These are phyloP conservation scores for Eumaeus atala DNA, from an alignment of 1,140 invertebrate species.

Conservation along the genomic window DNA sequence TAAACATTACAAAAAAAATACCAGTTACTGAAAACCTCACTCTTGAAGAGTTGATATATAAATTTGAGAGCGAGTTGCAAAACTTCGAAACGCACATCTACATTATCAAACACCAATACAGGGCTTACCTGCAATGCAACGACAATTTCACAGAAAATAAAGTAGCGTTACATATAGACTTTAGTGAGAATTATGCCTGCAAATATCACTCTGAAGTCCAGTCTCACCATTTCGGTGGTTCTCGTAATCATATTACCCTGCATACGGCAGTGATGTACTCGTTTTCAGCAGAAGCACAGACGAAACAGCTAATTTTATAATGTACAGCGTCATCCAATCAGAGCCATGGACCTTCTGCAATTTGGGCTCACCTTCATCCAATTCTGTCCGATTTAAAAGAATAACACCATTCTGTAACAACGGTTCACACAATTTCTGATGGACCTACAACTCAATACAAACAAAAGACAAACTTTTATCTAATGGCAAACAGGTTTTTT, in stretches of 20 bases:
- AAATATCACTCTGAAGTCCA: constrained; percentile 31
- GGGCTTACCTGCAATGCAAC: constrained; percentile 16
- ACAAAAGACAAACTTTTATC: constrained; percentile 28
- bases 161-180: constrained; percentile 27
- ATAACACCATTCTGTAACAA: constrained; percentile 16
- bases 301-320: constrained; percentile 24
- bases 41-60: constrained; percentile 15
- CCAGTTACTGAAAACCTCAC: not conserved
- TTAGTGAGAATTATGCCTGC: constrained; percentile 32
- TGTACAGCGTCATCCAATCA: too few species aligned
- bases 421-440: constrained; percentile 32
- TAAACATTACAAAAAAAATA: constrained; percentile 19
- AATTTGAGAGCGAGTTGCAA: constrained; percentile 17
- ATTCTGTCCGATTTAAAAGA: constrained; percentile 21
- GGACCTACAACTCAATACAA: constrained; percentile 32
- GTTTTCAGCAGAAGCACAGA: constrained; percentile 6
- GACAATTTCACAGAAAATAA: constrained; percentile 21
- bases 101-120: constrained; percentile 25
- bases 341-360: too few species aligned
- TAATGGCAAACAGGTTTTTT: too few species aligned
- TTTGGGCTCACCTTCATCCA: constrained; percentile 28
- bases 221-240: constrained; percentile 32
- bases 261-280: constrained; percentile 30
- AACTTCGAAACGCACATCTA: constrained; percentile 25
- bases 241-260: constrained; percentile 28